Evolutionary conservation across 1,140 invertebrate genomes (phyloP), one percentile per base, ranked within the genome.

Genomic region (Scaptomyza pallida): DNA sequence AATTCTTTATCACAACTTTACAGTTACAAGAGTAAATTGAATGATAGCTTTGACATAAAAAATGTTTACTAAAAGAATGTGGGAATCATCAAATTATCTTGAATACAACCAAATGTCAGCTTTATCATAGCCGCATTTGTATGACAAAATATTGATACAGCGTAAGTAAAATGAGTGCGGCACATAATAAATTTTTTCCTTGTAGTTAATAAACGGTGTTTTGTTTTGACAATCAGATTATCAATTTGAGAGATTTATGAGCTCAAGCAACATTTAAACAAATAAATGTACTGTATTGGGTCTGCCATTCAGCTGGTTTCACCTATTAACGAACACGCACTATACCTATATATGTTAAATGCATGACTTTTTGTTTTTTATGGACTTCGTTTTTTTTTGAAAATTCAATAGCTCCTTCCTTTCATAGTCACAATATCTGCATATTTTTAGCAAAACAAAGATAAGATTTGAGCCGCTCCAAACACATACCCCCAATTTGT

Each of bases 401-500:
- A 37, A 37, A 37, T 9, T 30, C 5, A 6, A 40, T 33, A 15
- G 23, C 35, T 13, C 16, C n/a, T n/a, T n/a, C n/a, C n/a, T n/a
- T n/a, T n/a, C n/a, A n/a, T n/a, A n/a, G n/a, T n/a, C n/a, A 41
- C 8, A 70, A 64, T 33, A 57, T 56, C 52, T 52, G 12, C 15
- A n/a, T 17, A 45, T 9, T 51, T 50, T 23, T 55, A 12, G 41
- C 50, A 47, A 19, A 23, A 8, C 19, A 3, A 4, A 68, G 70
- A 72, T 72, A 55, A 72, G 63, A 72, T 72, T 72, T 72, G 61
- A 21, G 40, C 19, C 62, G 19, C 21, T 5, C 19, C 5, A 21
- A 60, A 67, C 63, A 52, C 44, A 71, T 59, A 48, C 41, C 33
- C 35, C n/a, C 54, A 72, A 60, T 68, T 72, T 59, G 55, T 33